Evolutionary conservation across 2,888 invertebrate species (phyloP), one percentile per base, ranked within the genome.

Genomic region (Capitulum mitella): DNA sequence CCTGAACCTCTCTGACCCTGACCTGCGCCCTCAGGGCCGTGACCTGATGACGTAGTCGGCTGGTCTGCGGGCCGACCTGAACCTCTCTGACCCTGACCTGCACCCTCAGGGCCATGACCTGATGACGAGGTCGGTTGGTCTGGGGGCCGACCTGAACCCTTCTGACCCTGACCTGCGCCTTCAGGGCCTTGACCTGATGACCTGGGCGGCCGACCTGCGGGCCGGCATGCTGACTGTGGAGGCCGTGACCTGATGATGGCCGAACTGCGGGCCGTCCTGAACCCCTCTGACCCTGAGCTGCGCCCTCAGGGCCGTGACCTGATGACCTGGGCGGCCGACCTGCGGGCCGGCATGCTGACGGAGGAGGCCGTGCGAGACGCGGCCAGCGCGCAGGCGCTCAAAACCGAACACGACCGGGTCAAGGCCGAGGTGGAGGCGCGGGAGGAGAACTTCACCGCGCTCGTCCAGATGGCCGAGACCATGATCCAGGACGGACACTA

Each of bases 371-470:
- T 93, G 6, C 89, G 95, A 64, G 93, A 93, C 86, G 93, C 93
- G 0, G 91, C 91, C 0, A 90, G 91, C 51, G 94, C 95, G 26
- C 94, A 95, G 84, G 90, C 91, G 0, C 88, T 93, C 81, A 90
- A 93, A 85, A 92, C 92, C 0, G 95, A 96, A 84, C 93, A 94
- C 83, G 92, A 93, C 82, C 91, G 92, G 6, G 87, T 93, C 77
- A 92, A 92, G 84, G 91, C 91, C 19, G 94, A 94, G 86, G 93
- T 97, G 80, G 95, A 96, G 86, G 94, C 96, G 0, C 87, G 97
- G 8, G 95, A 96, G 86, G 91, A 91, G 81, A 91, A 90, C 83
- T 93, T 94, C 87, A 88, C 91, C 22, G 88, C 89, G 78, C 91
- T 93, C 8, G 90, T 93, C 54, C 91, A 92, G 82, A 87, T 91